phyloP scores from a whole-genome alignment of 2,797 vertebrate genomes.

The Enteromius trimaculatus region DNA sequence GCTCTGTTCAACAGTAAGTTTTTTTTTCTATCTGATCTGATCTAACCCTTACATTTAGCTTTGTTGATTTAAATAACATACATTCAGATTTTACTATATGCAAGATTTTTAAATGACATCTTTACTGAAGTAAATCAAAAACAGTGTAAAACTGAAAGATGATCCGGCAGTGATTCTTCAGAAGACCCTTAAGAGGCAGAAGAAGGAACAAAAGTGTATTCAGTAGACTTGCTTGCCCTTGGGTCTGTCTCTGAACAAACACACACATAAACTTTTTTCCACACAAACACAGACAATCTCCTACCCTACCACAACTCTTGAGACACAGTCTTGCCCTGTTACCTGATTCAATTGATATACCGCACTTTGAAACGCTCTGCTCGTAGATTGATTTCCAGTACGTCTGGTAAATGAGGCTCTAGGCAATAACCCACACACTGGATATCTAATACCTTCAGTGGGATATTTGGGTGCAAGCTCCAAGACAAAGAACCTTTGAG shows the following conservation, averaged over 20 bases:
- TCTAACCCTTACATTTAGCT: background rate
- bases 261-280: constrained; percentile 17
- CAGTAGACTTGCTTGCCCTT: background rate
- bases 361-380: background rate
- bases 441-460: constrained; percentile 35
- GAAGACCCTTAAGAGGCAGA: background rate
- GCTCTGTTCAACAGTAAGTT: background rate
- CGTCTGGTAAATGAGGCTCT: constrained; percentile 15
- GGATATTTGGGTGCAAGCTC: constrained; percentile 24
- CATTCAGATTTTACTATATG: background rate
- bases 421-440: constrained; percentile 30
- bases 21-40: background rate
- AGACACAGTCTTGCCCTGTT: constrained; percentile 17
- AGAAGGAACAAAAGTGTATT: constrained; percentile 8
- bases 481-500: constrained; percentile 66
- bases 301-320: constrained; percentile 30
- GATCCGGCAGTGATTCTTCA: background rate
- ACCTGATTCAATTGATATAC: constrained; percentile 25
- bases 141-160: background rate
- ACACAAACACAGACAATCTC: constrained; percentile 39
- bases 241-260: constrained; percentile 13
- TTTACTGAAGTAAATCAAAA: background rate
- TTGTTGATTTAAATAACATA: background rate
- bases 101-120: background rate
- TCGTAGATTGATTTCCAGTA: constrained; percentile 34